Evolutionary conservation across 2,797 vertebrate species (phyloP).

Genomic region (Ctenosaura bakeri): DNA sequence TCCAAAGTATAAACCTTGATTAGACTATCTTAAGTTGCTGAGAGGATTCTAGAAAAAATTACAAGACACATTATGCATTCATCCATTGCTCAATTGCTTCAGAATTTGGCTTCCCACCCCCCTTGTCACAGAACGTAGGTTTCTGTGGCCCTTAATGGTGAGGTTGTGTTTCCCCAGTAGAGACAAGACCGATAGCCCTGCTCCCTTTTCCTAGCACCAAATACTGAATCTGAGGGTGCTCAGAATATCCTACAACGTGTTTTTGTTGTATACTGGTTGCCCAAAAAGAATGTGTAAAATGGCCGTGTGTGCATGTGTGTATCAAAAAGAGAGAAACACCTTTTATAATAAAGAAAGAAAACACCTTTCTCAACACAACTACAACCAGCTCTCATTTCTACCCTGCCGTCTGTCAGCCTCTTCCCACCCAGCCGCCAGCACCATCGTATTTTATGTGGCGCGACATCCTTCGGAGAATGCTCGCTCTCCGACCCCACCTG

Average conservation of each 20-base stretch:
- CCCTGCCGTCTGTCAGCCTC: slow-evolving; percentile 25
- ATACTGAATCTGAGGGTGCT: neutral
- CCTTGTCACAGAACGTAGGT: neutral
- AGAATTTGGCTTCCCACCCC: neutral
- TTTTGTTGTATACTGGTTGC: neutral
- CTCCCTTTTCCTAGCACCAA: neutral
- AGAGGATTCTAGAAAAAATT: neutral
- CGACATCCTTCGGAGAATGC: slow-evolving; percentile 42
- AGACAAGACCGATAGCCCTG: neutral
- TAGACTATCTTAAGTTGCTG: too few relatives aligned
- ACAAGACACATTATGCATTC: neutral
- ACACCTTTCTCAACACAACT: slow-evolving; percentile 14
- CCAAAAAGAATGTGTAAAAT: neutral
- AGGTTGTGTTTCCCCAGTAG: neutral
- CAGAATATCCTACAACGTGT: neutral
- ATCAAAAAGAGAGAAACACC: neutral
- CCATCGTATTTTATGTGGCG: slow-evolving; percentile 47
- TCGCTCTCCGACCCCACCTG: slow-evolving; percentile 70
- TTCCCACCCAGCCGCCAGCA: slow-evolving; percentile 32
- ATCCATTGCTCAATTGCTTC: neutral
- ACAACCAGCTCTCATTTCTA: neutral
- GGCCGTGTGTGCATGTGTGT: neutral
- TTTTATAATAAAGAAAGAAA: neutral
- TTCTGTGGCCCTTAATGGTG: neutral
- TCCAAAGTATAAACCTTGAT: too few relatives aligned